Evolutionary conservation across 2,113 vertebrate genomes (phyloP).

Genomic region (Suricata suricatta): DNA sequence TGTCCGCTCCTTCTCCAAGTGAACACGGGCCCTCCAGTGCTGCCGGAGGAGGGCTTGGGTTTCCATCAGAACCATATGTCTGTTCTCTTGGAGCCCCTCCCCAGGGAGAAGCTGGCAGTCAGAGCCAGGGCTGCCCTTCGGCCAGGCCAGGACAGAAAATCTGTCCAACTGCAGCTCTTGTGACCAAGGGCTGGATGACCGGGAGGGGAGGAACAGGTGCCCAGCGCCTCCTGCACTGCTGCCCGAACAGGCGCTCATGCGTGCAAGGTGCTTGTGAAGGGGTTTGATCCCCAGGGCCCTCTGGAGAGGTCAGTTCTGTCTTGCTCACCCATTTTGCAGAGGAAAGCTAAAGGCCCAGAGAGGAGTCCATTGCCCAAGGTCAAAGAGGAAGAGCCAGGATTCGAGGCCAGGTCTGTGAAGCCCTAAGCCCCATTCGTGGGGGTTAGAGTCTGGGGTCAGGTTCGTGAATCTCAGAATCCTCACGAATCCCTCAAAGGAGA

Average conservation of each 20-base stretch:
- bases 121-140: background rate
- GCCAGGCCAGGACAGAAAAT: background rate
- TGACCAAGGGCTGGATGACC: background rate
- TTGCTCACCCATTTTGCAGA: background rate
- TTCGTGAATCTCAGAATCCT: background rate
- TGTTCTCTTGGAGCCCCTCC: background rate
- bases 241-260: background rate
- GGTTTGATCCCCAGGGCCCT: background rate
- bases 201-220: background rate
- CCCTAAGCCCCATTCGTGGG: background rate
- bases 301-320: background rate
- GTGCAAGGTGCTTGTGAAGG: accelerated
- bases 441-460: accelerated
- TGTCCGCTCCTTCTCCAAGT: background rate
- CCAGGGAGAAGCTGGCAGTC: slow-evolving; percentile 63
- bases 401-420: background rate
- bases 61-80: background rate
- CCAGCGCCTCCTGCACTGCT: accelerated
- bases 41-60: background rate
- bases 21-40: background rate
- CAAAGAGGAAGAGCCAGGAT: background rate
- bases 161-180: background rate
- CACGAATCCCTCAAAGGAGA: background rate
- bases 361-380: background rate
- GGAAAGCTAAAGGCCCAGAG: background rate